Evolutionary conservation across 92 coral and sea anemone genomes (phyloP), one percentile per base, ranked within the genome.

Genomic region (Scolanthus callimorphus): DNA sequence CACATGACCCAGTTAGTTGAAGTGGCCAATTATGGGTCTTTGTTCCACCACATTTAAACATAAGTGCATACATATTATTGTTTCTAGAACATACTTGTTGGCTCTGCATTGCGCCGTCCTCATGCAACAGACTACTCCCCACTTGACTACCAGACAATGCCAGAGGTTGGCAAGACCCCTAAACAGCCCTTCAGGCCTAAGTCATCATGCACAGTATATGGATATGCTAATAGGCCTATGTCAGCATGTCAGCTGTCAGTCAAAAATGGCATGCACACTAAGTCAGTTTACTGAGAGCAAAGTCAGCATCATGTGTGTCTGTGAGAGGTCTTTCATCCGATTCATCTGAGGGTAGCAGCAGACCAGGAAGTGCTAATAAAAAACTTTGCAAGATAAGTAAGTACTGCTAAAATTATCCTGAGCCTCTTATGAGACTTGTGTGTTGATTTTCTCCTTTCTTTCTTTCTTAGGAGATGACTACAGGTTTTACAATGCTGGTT

Each of bases 81-180:
- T 39, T 1, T 13, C 19, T 68, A 92, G 98, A 85, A 78, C 53
- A 92, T 92, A 59, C 59, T 92, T 53, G 86, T 92, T 10, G 88
- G 96, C 17, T 94, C 99, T 58, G 96, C 99, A 9, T 69, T 94
- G 25, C 89, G 99, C 17, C 86, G 99, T 37, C 99, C 99, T 44
- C 99, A 94, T 85, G 99, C 99, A 2, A 73, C 88, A 23, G 77
- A 60, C 6, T 94, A 63, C 54, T 88, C 99, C 0, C 90, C 88
- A 11, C 69, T 94, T 57, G 99, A 94, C 48, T 92, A 85, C 59
- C 98, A 92, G 70, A 84, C 84, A 38, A 80, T 84, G 86, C 98
- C 96, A 20, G 94, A 92, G 45, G 85, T 74, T 22, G 98, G 92
- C 27, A 92, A 80, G 49, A 62, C 86, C 25, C 90, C 86, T 11